These are phyloP conservation scores for Crossocerus cetratus DNA, from an alignment of 2,888 invertebrate species.

Conservation along the genomic window DNA sequence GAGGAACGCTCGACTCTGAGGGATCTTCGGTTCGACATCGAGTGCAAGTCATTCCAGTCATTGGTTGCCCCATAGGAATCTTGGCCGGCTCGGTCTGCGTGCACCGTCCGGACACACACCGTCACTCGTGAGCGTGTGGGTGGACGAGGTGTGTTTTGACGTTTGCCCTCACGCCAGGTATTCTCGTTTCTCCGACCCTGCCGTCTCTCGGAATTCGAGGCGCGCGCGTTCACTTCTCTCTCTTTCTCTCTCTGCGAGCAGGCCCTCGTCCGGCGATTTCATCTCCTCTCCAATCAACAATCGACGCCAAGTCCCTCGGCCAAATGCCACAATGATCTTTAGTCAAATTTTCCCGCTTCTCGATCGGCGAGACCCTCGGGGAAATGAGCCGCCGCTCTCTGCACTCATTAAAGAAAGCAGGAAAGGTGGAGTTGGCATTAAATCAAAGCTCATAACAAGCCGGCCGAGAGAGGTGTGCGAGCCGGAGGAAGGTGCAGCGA, in stretches of 20 bases:
- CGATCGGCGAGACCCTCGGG: no score
- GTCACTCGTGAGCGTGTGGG: conserved; percentile 53
- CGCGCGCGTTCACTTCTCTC: conserved; percentile 54
- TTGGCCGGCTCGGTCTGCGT: conserved; percentile 47
- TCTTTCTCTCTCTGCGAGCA: conserved; percentile 46
- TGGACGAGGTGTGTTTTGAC: conserved; percentile 75
- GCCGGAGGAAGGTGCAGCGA: conserved; percentile 24
- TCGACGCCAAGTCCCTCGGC: no score
- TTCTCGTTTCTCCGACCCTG: conserved; percentile 62
- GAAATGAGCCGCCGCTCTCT: neutral
- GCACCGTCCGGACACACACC: conserved; percentile 38
- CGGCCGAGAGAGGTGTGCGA: conserved; percentile 13
- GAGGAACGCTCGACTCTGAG: conserved; percentile 55
- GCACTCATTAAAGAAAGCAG: neutral
- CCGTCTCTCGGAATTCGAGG: conserved; percentile 66
- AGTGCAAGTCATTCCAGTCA: conserved; percentile 76
- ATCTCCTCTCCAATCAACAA: conserved; percentile 15
- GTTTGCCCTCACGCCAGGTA: conserved; percentile 71
- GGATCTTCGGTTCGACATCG: conserved; percentile 72
- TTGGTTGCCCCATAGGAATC: conserved; percentile 74
- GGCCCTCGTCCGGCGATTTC: conserved; percentile 55
- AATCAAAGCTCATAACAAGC: conserved; percentile 26
- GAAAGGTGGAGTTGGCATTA: neutral
- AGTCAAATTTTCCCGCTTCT: no score
- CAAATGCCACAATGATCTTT: no score